These are phyloP conservation scores for Petrosia ficiformis DNA, from an alignment of 37 sponge, comb jelly and placozoan genomes.

Conservation along the genomic window DNA sequence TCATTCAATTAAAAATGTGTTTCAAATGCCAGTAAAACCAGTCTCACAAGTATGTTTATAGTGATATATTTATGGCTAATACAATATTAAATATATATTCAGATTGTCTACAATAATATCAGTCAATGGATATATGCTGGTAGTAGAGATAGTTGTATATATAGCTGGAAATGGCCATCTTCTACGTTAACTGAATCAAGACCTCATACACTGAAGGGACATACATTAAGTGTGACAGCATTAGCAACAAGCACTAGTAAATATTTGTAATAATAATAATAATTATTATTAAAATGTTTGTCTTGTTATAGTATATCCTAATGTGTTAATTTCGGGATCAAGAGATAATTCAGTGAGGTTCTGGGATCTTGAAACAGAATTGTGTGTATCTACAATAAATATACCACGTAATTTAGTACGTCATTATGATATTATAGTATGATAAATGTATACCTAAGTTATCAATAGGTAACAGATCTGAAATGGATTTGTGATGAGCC, in stretches of 20 bases:
- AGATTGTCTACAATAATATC: slow-evolving; percentile 2
- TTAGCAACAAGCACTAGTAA: slow-evolving; percentile 24
- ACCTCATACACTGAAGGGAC: neutral
- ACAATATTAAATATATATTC: no score
- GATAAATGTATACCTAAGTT: no score
- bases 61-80: neutral
- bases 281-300: no score
- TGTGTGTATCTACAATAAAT: slow-evolving; percentile 15
- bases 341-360: slow-evolving; percentile 65
- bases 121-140: slow-evolving; percentile 13
- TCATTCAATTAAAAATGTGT: neutral
- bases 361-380: slow-evolving; percentile 51
- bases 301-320: neutral
- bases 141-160: slow-evolving; percentile 17
- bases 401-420: slow-evolving; percentile 54
- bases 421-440: no score
- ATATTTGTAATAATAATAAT: neutral
- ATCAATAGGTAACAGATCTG: slow-evolving; percentile 40
- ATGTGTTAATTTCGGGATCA: slow-evolving; percentile 61
- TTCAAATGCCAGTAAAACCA: neutral
- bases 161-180: slow-evolving; percentile 40
- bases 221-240: slow-evolving; percentile 18
- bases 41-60: neutral
- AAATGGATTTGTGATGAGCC: slow-evolving; percentile 55
- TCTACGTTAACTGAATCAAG: no score